Evolutionary conservation across 1,140 invertebrate species (phyloP), one percentile per base, ranked within the genome.

Genomic region (Drosophila virilis): DNA sequence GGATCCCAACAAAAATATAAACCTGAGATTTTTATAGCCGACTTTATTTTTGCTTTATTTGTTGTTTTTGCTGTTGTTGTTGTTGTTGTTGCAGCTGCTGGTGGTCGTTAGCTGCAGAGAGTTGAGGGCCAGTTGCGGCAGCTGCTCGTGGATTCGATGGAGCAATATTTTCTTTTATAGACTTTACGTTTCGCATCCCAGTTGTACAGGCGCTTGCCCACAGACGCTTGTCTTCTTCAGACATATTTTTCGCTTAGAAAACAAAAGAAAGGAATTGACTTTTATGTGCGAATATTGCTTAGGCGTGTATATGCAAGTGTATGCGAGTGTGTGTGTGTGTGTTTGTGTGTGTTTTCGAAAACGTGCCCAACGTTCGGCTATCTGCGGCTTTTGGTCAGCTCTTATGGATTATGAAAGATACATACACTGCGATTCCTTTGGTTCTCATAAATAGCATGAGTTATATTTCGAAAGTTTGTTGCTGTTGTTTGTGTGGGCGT

Each of bases 1-100:
- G 13, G 13, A 46, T 74, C 65, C 72, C 38, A 74, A 80, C 17
- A 51, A 42, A 64, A 48, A 83, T 80, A 77, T 84, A 84, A 84
- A 84, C 80, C 80, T 84, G 80, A 80, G 80, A 84, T 84, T 84
- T 81, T 84, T 84, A 80, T 84, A 70, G 77, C 68, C 60, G 68
- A 80, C 73, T 84, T 84, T 84, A 76, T 80, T 80, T 80, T 80
- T 80, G 64, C 51, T 62, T 77, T 72, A 57, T 79, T 74, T 62
- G 57, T 58, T 73, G 35, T 8, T 59, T 32, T 51, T 40, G 15
- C 15, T 61, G 48, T 37, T 68, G 28, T 48, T 55, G 42, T 33
- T 55, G 42, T 33, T 28, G 22, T 22, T 22, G 22, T 22, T 22
- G 22, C 22, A 3, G 22, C 22, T 22, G 8, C 28, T 50, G 42